Conservation (phyloP, 1,140 invertebrate genomes). For the Ips typographus region DNA sequence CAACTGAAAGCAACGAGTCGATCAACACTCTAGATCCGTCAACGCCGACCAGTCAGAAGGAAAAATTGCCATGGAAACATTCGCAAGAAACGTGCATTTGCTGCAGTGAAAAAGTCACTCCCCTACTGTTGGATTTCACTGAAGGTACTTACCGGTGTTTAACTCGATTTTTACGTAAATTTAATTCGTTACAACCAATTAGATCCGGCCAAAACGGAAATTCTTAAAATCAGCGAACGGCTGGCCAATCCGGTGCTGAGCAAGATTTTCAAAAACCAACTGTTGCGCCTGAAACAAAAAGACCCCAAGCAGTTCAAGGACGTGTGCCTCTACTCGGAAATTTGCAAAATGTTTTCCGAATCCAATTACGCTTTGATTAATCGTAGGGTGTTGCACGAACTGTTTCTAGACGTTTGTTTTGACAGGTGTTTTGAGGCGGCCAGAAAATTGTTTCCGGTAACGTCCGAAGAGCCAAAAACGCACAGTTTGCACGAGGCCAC, state of each 20-base stretch:
- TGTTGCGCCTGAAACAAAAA: slow-evolving; percentile 82
- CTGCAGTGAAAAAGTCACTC: slow-evolving; percentile 20
- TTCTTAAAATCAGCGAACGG: slow-evolving; percentile 65
- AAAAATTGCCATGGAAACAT: slow-evolving; percentile 32
- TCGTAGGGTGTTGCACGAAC: slow-evolving; percentile 88
- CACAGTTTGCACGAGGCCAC: slow-evolving; percentile 32
- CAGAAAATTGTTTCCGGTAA: slow-evolving; percentile 17
- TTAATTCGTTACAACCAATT: not conserved
- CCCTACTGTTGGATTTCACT: slow-evolving; percentile 16
- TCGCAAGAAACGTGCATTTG: slow-evolving; percentile 24
- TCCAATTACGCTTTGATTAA: slow-evolving; percentile 81
- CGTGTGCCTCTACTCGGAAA: slow-evolving; percentile 90
- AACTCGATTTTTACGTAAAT: not conserved
- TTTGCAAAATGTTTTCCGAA: slow-evolving; percentile 74
- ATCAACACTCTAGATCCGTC: too few relatives aligned
- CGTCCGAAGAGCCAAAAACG: slow-evolving; percentile 12
- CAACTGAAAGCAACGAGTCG: too few relatives aligned
- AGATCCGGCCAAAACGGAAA: slow-evolving; percentile 46
- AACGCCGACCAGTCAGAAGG: slow-evolving; percentile 45
- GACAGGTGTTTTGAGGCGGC: slow-evolving; percentile 56
- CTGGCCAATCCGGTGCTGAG: slow-evolving; percentile 70
- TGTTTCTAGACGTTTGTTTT: slow-evolving; percentile 87
- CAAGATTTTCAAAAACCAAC: slow-evolving; percentile 64
- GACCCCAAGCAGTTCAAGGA: slow-evolving; percentile 83
- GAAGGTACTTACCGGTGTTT: slow-evolving; percentile 16